Base-by-base conservation (phyloP, 2,113 vertebrate species). In the Calypte anna region DNA sequence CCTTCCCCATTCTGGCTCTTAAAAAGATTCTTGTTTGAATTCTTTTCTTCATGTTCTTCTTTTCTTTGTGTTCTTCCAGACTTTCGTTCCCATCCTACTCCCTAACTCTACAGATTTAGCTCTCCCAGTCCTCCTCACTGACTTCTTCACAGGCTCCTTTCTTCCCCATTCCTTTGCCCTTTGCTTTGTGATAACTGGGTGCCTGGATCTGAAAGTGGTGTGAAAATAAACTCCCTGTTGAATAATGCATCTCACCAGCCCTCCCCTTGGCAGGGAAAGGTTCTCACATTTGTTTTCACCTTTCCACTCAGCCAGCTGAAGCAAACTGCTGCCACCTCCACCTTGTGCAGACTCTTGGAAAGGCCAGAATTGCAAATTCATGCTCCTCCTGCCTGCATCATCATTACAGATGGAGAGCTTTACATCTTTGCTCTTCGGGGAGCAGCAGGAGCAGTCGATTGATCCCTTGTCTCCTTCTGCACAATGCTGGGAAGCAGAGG, bases 201-300 rank as follows among this genome's bases (percentile, higher is more conserved):
- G 33, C 33, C 54, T 2, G 1, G 30, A 54, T 68, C 57, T 54
- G 73, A 67, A 54, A 23, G 27, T 50, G 67, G 5, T 31, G 57
- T 43, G 51, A 78, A 92, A 84, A 93, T 85, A 73, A 88, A 79
- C 51, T 81, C 28, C 5, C 21, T 66, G 16, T 51, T 79, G 68
- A 95, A 90, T 75, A 82, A 86, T 59, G 27, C 48, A 86, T 70
- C 33, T 64, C 72, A 90, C 62, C 83, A 79, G 50, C 30, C 48
- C 73, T 76, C 81, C 75, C 16, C 55, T 78, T 54, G 38, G 46
- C 57, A 87, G 31, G 51, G 59, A 67, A 86, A 89, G 7, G 50
- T 51, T 78, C 67, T 90, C 88, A 70, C 33, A 46, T 95, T 91
- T 80, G 27, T 78, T 96, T 95, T 90, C 55, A 90, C 58, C 67